phyloP scores from a whole-genome alignment of 1,140 invertebrate species.

The Lerema accius region DNA sequence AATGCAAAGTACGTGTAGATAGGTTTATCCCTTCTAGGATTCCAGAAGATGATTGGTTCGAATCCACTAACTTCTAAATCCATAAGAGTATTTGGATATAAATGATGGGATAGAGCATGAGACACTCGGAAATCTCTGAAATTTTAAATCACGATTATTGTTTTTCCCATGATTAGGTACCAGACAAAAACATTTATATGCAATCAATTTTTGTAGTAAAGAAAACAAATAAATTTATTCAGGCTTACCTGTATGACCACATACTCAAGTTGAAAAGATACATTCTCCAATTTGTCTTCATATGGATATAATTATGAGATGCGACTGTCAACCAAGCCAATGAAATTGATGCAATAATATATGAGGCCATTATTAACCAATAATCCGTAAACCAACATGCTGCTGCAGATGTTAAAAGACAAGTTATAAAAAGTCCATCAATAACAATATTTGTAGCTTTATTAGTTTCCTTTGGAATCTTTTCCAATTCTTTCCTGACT shows the following conservation, averaged over 20 bases:
- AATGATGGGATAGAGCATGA: constrained; percentile 91
- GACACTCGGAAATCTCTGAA: constrained; percentile 89
- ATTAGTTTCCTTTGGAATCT: constrained; percentile 51
- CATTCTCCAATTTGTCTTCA: constrained; percentile 91
- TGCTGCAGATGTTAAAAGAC: constrained; percentile 50
- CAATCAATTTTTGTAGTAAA: too few relatives aligned
- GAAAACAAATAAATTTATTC: too few relatives aligned
- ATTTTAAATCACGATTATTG: constrained; percentile 1
- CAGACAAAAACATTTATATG: too few relatives aligned
- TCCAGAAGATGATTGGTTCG: constrained; percentile 89
- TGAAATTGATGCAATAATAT: constrained; percentile 67
- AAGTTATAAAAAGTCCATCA: constrained; percentile 57
- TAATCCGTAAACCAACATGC: constrained; percentile 55
- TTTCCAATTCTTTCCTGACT: constrained; percentile 81
- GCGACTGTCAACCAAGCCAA: constrained; percentile 84
- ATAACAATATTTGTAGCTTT: constrained; percentile 52
- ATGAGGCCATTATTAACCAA: constrained; percentile 51
- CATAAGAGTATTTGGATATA: constrained; percentile 90
- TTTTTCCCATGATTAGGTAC: too few relatives aligned
- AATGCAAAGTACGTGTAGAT: constrained; percentile 48
- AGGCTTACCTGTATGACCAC: constrained; percentile 85
- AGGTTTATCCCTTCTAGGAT: constrained; percentile 80
- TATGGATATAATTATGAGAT: constrained; percentile 93
- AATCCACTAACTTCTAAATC: constrained; percentile 89
- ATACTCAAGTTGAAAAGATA: constrained; percentile 89